Evolutionary conservation across 92 coral and sea anemone species (phyloP).

Genomic region (Paramuricea clavata): DNA sequence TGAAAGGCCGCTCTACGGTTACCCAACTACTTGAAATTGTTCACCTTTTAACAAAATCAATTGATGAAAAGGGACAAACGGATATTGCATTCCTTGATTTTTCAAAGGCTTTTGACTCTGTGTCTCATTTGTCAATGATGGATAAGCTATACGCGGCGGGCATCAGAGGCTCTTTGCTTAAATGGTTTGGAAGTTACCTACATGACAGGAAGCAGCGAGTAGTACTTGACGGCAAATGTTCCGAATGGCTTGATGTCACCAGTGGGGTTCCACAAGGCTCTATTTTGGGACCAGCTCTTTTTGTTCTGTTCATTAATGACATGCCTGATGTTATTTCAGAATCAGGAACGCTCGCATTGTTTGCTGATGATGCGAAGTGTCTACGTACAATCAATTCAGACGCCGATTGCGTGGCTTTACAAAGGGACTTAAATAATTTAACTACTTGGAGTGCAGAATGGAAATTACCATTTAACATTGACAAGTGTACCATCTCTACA

Average conservation of each 20-base stretch:
- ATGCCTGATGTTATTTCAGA: slow-evolving; percentile 57
- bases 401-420: slow-evolving; percentile 37
- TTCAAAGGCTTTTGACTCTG: slow-evolving; percentile 7
- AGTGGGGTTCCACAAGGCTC: slow-evolving; percentile 66
- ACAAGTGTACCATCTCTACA: slow-evolving; percentile 53
- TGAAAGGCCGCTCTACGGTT: slow-evolving; percentile 63
- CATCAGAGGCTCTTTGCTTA: background rate
- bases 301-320: slow-evolving; percentile 62
- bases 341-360: slow-evolving; percentile 56
- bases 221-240: slow-evolving; percentile 55
- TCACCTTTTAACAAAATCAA: background rate
- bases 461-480: slow-evolving; percentile 55
- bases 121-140: background rate
- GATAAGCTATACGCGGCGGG: background rate
- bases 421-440: slow-evolving; percentile 45
- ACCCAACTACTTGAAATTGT: slow-evolving; percentile 49
- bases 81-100: slow-evolving; percentile 13
- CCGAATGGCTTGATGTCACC: slow-evolving; percentile 56
- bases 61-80: background rate
- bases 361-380: slow-evolving; percentile 48
- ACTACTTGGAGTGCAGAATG: slow-evolving; percentile 39
- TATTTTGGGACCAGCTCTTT: slow-evolving; percentile 67
- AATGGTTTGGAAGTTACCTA: background rate
- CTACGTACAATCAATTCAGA: slow-evolving; percentile 11
- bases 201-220: background rate